Evolutionary conservation across 2,888 invertebrate genomes (phyloP).

Genomic region (Lasius platythorax): DNA sequence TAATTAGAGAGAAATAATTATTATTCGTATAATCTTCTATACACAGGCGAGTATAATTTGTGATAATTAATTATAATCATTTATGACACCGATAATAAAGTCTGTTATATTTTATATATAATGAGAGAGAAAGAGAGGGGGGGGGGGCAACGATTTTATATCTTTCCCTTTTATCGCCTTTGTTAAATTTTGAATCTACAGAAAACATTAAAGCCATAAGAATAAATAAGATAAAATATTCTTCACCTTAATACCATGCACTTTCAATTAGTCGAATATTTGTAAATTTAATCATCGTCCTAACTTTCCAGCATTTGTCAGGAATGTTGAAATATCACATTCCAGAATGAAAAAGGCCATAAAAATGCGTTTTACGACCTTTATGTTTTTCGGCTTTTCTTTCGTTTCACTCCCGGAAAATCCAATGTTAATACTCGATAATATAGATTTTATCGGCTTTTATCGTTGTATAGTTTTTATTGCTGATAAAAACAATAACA

Average conservation of each 20-base stretch:
- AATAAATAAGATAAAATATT: background rate
- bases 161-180: background rate
- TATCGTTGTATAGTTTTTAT: background rate
- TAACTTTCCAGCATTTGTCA: conserved; percentile 39
- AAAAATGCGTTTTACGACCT: conserved; percentile 19
- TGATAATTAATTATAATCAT: background rate
- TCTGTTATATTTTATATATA: conserved; percentile 18
- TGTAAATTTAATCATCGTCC: conserved; percentile 55
- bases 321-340: conserved; percentile 65
- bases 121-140: background rate
- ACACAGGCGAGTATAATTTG: background rate
- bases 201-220: background rate
- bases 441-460: background rate
- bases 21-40: background rate
- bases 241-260: background rate
- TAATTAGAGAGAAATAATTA: conserved; percentile 7
- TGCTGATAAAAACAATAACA: conserved; percentile 1
- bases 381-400: conserved; percentile 39
- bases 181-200: background rate
- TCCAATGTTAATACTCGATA: background rate
- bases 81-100: background rate
- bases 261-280: conserved; percentile 45
- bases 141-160: background rate
- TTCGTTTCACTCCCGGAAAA: conserved; percentile 28
- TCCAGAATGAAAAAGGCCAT: conserved; percentile 60